These are phyloP conservation scores for Dasypolia templi DNA, from an alignment of 2,888 invertebrate genomes.

Conservation along the genomic window DNA sequence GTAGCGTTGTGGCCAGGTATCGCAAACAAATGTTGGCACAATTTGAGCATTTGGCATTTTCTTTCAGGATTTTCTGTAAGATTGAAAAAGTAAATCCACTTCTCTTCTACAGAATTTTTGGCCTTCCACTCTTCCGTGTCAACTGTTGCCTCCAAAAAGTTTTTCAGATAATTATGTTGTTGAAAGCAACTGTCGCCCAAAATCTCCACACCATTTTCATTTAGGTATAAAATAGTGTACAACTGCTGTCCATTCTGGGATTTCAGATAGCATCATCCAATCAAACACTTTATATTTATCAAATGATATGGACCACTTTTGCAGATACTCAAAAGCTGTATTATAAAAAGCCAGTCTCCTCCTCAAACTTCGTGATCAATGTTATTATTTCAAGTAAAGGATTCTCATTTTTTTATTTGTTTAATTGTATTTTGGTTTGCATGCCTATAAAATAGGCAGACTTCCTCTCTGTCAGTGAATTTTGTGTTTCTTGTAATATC, in stretches of 20 bases:
- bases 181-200: constrained; percentile 31
- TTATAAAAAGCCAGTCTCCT: constrained; percentile 45
- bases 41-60: constrained; percentile 36
- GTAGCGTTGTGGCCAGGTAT: too few species aligned
- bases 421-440: constrained; percentile 37
- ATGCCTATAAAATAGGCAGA: too few species aligned
- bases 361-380: constrained; percentile 43
- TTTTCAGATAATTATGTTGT: constrained; percentile 5
- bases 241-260: constrained; percentile 33
- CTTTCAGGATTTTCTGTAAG: constrained; percentile 36
- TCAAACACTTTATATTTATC: too few species aligned
- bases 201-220: constrained; percentile 32
- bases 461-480: constrained; percentile 34
- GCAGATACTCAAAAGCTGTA: constrained; percentile 39
- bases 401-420: constrained; percentile 9
- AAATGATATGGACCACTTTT: too few species aligned
- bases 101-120: constrained; percentile 36
- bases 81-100: constrained; percentile 38
- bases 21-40: too few species aligned
- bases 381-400: constrained; percentile 31
- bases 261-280: constrained; percentile 37
- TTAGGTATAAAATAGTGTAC: constrained; percentile 28
- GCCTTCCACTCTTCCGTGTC: constrained; percentile 12
- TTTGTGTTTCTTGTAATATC: constrained; percentile 30
- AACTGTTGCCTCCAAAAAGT: constrained; percentile 13